These are phyloP conservation scores for Esox lucius DNA, from an alignment of 2,797 vertebrate genomes.

Conservation along the genomic window DNA sequence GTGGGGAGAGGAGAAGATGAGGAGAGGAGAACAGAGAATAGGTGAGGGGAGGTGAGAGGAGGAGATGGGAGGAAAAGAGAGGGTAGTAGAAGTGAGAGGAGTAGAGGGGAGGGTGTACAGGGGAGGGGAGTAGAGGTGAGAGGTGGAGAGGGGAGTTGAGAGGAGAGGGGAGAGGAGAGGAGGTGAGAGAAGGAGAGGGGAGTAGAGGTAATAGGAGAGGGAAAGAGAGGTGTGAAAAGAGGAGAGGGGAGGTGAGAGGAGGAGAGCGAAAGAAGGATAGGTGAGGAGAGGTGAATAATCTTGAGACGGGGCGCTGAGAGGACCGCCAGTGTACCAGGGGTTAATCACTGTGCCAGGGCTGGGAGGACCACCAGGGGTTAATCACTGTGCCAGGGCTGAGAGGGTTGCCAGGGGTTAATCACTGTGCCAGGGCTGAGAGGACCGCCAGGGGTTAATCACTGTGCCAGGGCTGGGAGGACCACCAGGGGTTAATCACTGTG, in stretches of 20 bases:
- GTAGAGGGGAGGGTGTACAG: too few relatives aligned
- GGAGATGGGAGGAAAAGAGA: neutral
- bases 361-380: too few relatives aligned
- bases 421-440: neutral
- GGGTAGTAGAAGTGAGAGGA: neutral
- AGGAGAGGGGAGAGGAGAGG: too few relatives aligned
- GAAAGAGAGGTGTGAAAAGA: too few relatives aligned
- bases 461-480: slow-evolving; percentile 35
- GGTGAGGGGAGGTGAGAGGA: neutral
- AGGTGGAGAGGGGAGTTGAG: neutral
- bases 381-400: too few relatives aligned
- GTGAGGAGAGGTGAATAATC: neutral
- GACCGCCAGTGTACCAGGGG: too few relatives aligned
- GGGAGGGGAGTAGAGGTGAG: neutral
- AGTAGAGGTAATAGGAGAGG: too few relatives aligned
- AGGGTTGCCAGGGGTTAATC: neutral
- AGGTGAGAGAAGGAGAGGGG: neutral
- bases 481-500: slow-evolving; percentile 22
- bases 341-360: too few relatives aligned
- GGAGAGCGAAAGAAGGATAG: neutral
- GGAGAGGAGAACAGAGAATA: neutral
- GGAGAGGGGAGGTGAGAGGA: too few relatives aligned
- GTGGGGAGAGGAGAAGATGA: slow-evolving; percentile 4
- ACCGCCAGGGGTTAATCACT: slow-evolving; percentile 47
- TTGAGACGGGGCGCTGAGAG: too few relatives aligned